These are phyloP conservation scores for Cygnus atratus DNA, from an alignment of 2,113 vertebrate species.

Conservation along the genomic window DNA sequence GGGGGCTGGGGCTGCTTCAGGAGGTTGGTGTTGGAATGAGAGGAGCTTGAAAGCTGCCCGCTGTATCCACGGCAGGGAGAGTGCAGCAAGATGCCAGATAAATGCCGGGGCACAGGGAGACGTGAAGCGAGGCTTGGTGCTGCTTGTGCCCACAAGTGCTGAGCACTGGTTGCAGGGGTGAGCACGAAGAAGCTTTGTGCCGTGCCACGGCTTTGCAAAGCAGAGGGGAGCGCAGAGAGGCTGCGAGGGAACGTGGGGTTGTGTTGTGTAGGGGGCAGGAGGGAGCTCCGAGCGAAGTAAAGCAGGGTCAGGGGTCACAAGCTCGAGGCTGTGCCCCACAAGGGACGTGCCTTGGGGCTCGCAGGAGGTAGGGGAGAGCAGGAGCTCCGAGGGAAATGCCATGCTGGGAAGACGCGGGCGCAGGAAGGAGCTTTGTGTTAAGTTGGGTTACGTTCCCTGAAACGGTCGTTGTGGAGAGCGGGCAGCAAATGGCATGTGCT, in stretches of 20 bases:
- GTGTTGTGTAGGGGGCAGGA: fast-evolving
- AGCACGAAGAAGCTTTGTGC: background rate
- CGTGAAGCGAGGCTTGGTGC: fast-evolving
- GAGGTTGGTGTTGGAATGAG: too few species aligned
- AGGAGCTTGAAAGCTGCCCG: background rate
- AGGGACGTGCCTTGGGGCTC: background rate
- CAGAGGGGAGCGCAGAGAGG: background rate
- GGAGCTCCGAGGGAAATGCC: background rate
- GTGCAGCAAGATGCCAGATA: fast-evolving
- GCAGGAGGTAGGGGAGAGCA: background rate
- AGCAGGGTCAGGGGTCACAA: background rate
- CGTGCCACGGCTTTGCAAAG: background rate
- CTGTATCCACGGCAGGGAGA: background rate
- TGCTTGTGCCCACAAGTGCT: too few species aligned
- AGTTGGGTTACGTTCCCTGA: fast-evolving
- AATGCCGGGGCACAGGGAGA: background rate
- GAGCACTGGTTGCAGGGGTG: background rate
- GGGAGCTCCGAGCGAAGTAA: background rate
- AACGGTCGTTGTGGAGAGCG: fast-evolving
- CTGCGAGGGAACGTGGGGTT: fast-evolving
- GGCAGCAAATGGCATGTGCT: background rate
- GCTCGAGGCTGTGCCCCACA: background rate
- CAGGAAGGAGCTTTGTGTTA: background rate
- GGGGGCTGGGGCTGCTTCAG: too few species aligned
- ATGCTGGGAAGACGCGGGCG: background rate